Percentiles rank a stretch among this genome's conserved stretches.
Evolutionary conservation across 2,797 vertebrate species (phyloP).

Genomic region (Chaetophractus vellerosus): DNA sequence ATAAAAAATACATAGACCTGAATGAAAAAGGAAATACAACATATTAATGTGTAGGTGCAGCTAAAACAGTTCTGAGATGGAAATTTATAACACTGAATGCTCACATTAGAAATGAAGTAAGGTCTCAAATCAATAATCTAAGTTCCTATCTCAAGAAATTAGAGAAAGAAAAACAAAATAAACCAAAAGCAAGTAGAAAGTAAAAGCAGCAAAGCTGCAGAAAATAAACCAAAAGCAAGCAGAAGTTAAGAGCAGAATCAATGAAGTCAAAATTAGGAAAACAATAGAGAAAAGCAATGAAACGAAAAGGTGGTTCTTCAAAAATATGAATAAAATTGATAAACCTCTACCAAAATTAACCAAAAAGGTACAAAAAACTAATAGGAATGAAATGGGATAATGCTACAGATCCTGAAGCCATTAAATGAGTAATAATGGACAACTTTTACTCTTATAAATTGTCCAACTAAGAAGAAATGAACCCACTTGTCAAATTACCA

Average conservation of each 20-base stretch:
- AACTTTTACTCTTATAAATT: neutral
- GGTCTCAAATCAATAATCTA: too few relatives aligned
- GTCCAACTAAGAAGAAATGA: constrained; percentile 18
- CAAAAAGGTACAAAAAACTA: neutral
- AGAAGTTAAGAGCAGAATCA: neutral
- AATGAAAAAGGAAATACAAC: neutral
- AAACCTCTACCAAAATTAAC: constrained; percentile 18
- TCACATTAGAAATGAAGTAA: too few relatives aligned
- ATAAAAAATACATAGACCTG: too few relatives aligned
- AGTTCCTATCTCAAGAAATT: too few relatives aligned
- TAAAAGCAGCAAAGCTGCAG: neutral
- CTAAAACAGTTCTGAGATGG: too few relatives aligned
- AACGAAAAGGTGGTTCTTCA: neutral
- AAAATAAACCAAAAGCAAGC: neutral
- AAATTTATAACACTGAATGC: too few relatives aligned
- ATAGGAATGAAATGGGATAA: neutral
- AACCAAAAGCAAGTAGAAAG: too few relatives aligned
- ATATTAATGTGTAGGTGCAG: too few relatives aligned
- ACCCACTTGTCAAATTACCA: neutral
- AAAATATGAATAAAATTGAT: neutral
- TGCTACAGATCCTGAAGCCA: neutral
- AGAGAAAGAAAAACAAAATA: too few relatives aligned
- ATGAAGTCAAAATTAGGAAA: neutral
- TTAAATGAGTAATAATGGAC: neutral
- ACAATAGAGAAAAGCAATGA: constrained; percentile 1